These are phyloP conservation scores for Gavia stellata DNA, from an alignment of 2,113 vertebrate genomes.

Conservation along the genomic window DNA sequence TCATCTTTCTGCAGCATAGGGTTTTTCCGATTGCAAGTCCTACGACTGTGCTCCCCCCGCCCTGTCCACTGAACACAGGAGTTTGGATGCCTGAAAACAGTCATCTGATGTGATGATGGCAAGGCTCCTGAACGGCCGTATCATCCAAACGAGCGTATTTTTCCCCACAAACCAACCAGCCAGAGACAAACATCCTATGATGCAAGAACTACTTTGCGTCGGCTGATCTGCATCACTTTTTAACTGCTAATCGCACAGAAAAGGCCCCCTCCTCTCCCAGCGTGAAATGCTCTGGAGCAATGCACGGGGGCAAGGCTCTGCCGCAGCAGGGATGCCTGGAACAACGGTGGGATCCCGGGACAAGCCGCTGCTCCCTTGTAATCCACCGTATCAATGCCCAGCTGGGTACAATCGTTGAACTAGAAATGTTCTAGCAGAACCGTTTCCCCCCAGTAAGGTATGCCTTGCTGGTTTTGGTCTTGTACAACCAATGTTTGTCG, in stretches of 20 bases:
- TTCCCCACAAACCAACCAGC: not conserved
- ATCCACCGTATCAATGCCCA: rapidly evolving
- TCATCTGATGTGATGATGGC: rapidly evolving
- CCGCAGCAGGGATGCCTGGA: not conserved
- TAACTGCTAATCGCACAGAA: not conserved
- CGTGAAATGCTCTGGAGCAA: too few species aligned
- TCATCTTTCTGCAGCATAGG: not conserved
- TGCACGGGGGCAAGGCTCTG: not conserved
- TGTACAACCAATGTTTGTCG: rapidly evolving
- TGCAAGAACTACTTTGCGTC: rapidly evolving
- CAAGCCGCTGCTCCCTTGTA: too few species aligned
- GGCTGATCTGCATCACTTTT: not conserved
- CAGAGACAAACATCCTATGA: rapidly evolving
- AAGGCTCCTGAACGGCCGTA: rapidly evolving
- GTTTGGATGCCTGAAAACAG: rapidly evolving
- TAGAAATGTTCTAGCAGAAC: not conserved
- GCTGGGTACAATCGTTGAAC: too few species aligned
- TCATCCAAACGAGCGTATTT: rapidly evolving
- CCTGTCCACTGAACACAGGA: not conserved
- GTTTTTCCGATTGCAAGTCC: rapidly evolving
- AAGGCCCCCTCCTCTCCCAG: too few species aligned
- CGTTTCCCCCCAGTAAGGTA: not conserved
- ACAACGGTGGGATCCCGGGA: rapidly evolving
- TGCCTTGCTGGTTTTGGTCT: not conserved
- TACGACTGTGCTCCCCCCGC: not conserved